Evolutionary conservation across 64 coral and sea anemone species (phyloP), one percentile per base, ranked within the genome.

Genomic region (Trachythela sp.): DNA sequence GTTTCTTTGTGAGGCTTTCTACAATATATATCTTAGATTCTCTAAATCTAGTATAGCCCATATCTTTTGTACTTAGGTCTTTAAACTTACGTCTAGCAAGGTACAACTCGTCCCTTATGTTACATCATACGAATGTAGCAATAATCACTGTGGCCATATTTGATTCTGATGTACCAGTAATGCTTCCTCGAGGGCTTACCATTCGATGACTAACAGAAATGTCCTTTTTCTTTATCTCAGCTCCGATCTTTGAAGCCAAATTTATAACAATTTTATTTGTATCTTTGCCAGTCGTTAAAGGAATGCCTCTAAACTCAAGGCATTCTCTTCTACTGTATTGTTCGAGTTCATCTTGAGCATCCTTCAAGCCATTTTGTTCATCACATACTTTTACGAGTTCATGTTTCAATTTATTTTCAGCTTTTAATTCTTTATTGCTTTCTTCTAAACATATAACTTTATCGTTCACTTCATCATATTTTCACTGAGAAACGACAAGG

Each of bases 101-200:
- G 56, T 88, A 88, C 0, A 88, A 51, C 29, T 88, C 30, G 20
- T 88, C 86, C 32, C 56, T 88, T 52, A 9, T 70, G 24, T 70
- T 31, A 8, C 86, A 33, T 1, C 54, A 34, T 10, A 88, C 86
- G 67, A 88, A 88, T 41, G 64, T 88, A 36, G 86, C 86, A 39
- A 88, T 88, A 39, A 67, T 87, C 22, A 34, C 34, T 54, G 85
- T 48, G 54, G 86, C 48, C 54, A 35, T 87, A 87, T 87, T 13
- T 88, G 36, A 30, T 43, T 88, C 18, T 70, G 30, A 58, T 41
- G 20, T 88, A 35, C 26, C 2, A 15, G 36, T 26, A 22, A 18
- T 24, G 35, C 36, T 88, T 88, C 22, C 18, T n/a, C 54, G 54
- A 3, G 54, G 18, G 54, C 54, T 58, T 58, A 13, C 14, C 7